Evolutionary conservation across 2,113 vertebrate genomes (phyloP).

Genomic region (Mus spicilegus): DNA sequence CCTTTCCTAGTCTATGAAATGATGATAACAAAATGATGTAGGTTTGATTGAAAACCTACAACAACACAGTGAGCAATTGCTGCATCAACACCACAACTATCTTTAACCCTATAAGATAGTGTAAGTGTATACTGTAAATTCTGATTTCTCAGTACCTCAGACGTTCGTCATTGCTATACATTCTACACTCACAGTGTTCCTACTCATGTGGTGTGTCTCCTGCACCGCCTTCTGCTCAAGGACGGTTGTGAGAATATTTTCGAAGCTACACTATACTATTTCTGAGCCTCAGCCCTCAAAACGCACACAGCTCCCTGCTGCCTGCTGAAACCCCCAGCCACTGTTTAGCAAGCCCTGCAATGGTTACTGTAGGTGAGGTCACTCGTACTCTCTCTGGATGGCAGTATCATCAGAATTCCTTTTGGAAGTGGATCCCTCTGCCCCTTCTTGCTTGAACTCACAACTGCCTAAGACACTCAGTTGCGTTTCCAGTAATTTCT

Average conservation of each 20-base stretch:
- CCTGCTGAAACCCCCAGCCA: neutral
- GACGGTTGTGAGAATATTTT: neutral
- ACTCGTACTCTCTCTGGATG: neutral
- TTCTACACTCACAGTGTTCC: neutral
- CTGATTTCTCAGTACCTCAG: neutral
- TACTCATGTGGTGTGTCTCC: neutral
- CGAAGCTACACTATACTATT: neutral
- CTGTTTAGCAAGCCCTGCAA: too few species aligned
- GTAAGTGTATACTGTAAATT: neutral
- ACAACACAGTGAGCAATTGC: neutral
- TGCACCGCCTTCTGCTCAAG: neutral
- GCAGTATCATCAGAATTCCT: neutral
- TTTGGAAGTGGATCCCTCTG: neutral
- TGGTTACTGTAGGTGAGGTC: neutral
- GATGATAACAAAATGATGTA: neutral
- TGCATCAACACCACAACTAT: neutral
- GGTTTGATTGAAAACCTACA: neutral
- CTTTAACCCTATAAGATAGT: neutral
- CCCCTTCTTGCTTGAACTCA: neutral
- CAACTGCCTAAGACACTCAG: neutral
- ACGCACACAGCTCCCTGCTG: neutral
- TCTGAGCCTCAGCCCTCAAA: neutral
- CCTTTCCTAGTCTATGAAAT: neutral
- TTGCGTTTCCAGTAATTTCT: neutral
- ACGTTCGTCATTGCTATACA: neutral